A percentile compares a stretch with the other conserved stretches of the same genome.
Evolutionary conservation across 2,797 vertebrate species (phyloP).

Genomic region (Sebastes trivittatus): DNA sequence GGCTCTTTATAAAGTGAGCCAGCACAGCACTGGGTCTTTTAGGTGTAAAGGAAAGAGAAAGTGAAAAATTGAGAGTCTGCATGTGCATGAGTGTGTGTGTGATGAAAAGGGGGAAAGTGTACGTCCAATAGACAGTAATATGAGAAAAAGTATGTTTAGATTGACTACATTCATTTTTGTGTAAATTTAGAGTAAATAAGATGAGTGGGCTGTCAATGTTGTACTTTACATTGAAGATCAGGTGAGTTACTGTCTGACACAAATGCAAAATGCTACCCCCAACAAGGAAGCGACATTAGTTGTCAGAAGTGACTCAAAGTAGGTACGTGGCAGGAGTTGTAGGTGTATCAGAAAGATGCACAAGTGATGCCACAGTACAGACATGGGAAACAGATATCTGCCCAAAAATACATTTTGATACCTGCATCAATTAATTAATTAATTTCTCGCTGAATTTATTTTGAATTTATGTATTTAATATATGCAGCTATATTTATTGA

Average conservation of each 20-base stretch:
- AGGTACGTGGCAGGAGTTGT: not conserved
- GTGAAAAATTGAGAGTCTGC: constrained; percentile 35
- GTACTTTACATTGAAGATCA: not conserved
- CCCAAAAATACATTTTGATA: not conserved
- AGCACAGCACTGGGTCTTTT: constrained; percentile 81
- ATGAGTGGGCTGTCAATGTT: not conserved
- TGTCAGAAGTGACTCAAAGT: not conserved
- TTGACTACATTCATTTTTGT: not conserved
- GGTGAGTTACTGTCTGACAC: not conserved
- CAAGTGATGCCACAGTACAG: not conserved
- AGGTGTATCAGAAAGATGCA: not conserved
- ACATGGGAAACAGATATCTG: not conserved
- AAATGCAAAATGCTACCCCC: not conserved
- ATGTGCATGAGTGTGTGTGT: not conserved
- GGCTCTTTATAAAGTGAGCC: constrained; percentile 94
- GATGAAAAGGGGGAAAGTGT: not conserved
- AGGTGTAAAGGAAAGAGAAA: constrained; percentile 54
- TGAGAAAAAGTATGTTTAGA: not conserved
- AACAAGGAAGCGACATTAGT: not conserved
- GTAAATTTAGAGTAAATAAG: not conserved
- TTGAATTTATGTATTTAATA: not conserved
- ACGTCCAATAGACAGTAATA: not conserved
- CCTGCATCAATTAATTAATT: not conserved
- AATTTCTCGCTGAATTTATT: not conserved
- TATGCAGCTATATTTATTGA: not conserved